A percentile compares a stretch with the other conserved stretches of the same genome.
Evolutionary conservation across 2,888 invertebrate genomes (phyloP).

Genomic region (Mesochorus sp.): DNA sequence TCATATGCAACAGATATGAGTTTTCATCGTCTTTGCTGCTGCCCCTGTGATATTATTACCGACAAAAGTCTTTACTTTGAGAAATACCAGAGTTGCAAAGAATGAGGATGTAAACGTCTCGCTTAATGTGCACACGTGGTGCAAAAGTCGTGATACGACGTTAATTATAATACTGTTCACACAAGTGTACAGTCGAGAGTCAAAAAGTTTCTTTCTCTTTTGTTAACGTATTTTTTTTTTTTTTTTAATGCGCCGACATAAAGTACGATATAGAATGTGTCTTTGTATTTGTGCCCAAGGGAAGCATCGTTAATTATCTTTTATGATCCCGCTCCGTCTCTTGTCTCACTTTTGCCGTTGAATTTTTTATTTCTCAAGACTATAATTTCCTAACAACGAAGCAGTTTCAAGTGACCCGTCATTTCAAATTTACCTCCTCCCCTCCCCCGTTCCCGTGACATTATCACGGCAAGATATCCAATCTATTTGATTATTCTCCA

Average conservation of each 20-base stretch:
- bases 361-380: conserved; percentile 10
- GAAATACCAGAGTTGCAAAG: conserved; percentile 32
- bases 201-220: conserved; percentile 6
- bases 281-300: conserved; percentile 13
- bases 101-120: conserved; percentile 45
- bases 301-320: conserved; percentile 37
- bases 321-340: conserved; percentile 40
- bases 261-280: conserved; percentile 6
- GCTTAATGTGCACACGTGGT: conserved; percentile 20
- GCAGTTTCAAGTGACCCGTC: not conserved
- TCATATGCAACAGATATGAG: conserved; percentile 12
- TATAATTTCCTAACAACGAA: not conserved
- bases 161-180: conserved; percentile 4
- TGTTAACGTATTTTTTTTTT: not conserved
- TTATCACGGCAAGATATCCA: not conserved
- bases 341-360: conserved; percentile 24
- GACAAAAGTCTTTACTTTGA: conserved; percentile 11
- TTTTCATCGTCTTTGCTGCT: not conserved
- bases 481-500: not conserved
- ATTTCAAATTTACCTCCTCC: not conserved
- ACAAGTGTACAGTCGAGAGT: not conserved
- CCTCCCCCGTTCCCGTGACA: too few species aligned
- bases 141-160: conserved; percentile 16
- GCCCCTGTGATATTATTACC: conserved; percentile 29
- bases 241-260: not conserved